A percentile compares a stretch with the other conserved stretches of the same genome.
Evolutionary conservation across 2,113 vertebrate species (phyloP).

Genomic region (Ailuropoda melanoleuca): DNA sequence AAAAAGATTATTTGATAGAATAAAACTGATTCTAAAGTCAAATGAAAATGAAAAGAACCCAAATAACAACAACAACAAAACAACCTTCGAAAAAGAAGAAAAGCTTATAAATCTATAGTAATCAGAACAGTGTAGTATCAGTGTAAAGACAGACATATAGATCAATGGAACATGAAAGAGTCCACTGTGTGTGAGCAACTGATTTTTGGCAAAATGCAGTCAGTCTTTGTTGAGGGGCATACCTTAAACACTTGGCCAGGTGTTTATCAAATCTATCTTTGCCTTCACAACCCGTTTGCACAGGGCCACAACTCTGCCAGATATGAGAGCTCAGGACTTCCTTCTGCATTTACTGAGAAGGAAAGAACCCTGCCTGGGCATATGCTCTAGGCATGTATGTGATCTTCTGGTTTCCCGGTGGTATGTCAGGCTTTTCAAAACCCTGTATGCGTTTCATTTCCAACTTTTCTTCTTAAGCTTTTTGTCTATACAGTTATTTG

Average conservation of each 20-base stretch:
- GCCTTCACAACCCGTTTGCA: not conserved
- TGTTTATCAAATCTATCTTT: not conserved
- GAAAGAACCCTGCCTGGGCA: not conserved
- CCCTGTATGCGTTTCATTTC: not conserved
- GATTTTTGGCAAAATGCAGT: not conserved
- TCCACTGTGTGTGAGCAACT: not conserved
- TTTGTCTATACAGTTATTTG: not conserved
- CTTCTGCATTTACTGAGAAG: not conserved
- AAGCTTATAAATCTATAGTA: not conserved
- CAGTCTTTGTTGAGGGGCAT: not conserved
- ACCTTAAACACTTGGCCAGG: not conserved
- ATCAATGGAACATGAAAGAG: not conserved
- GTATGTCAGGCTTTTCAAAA: not conserved
- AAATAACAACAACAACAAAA: not conserved
- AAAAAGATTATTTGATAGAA: not conserved
- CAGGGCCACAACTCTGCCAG: not conserved
- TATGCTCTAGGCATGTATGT: not conserved
- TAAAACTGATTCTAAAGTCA: conserved; percentile 10
- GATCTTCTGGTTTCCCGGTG: not conserved
- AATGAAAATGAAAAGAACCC: not conserved
- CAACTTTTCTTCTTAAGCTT: not conserved
- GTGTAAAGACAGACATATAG: not conserved
- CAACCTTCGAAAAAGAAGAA: not conserved
- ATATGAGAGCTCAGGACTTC: not conserved
- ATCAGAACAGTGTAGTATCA: not conserved